phyloP scores from a whole-genome alignment of 92 coral and sea anemone genomes.

The Palythoa caribaeorum region DNA sequence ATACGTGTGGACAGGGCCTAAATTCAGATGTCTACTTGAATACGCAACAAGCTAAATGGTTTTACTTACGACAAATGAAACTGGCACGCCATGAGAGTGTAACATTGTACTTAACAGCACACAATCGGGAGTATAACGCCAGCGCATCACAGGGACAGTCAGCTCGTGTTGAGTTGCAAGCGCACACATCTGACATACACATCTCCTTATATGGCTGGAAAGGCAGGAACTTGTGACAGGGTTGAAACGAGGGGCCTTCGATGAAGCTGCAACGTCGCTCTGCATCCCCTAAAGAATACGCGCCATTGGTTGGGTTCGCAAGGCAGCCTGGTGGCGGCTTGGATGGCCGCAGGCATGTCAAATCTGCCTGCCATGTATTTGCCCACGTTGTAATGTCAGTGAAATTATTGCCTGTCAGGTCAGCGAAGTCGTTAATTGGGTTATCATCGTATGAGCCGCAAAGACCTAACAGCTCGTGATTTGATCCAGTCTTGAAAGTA shows the following conservation, averaged over 20 bases:
- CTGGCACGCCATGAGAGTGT: constrained; percentile 74
- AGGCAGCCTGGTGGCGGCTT: constrained; percentile 10
- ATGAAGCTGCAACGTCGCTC: constrained; percentile 61
- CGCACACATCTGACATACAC: constrained; percentile 90
- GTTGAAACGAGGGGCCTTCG: constrained; percentile 53
- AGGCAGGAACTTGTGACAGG: constrained; percentile 67
- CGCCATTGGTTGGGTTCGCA: constrained; percentile 57
- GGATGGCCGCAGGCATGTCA: constrained; percentile 54
- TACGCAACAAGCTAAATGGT: neutral
- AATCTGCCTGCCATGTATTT: constrained; percentile 69
- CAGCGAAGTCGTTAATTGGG: constrained; percentile 74
- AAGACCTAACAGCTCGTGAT: constrained; percentile 75
- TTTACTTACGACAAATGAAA: constrained; percentile 83
- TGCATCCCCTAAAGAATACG: constrained; percentile 51
- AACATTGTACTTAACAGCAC: constrained; percentile 81
- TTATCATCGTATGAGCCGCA: constrained; percentile 94
- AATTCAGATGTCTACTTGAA: neutral
- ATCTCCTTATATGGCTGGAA: constrained; percentile 63
- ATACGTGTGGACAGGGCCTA: neutral
- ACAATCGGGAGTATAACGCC: constrained; percentile 83
- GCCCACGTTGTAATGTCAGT: constrained; percentile 58
- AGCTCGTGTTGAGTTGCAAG: constrained; percentile 66
- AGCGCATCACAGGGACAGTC: constrained; percentile 86
- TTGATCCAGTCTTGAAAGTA: constrained; percentile 57
- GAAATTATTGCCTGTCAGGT: constrained; percentile 42